Evolutionary conservation across 2,888 invertebrate genomes (phyloP).

Genomic region (Malachius bipustulatus): DNA sequence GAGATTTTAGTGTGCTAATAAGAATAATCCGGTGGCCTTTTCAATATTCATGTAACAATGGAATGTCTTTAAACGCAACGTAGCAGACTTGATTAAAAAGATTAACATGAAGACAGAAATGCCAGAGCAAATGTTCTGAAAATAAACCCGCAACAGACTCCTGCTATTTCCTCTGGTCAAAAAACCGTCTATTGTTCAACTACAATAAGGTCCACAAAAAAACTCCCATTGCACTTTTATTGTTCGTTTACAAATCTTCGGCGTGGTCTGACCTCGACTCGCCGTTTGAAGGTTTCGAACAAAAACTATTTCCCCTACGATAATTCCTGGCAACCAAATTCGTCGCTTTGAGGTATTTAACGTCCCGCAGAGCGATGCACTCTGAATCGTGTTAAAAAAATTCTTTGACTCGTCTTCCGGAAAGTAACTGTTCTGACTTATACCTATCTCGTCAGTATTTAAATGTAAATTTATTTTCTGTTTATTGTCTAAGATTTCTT

Average conservation of each 20-base stretch:
- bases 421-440: conserved; percentile 33
- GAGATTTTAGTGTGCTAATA: too few species aligned
- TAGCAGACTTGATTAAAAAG: conserved; percentile 20
- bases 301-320: conserved; percentile 31
- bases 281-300: conserved; percentile 23
- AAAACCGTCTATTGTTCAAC: conserved; percentile 23
- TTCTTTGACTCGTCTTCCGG: conserved; percentile 18
- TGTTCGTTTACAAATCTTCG: conserved; percentile 14
- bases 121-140: neutral
- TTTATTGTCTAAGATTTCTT: too few species aligned
- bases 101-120: conserved; percentile 4
- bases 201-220: conserved; percentile 25
- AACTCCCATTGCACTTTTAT: conserved; percentile 23
- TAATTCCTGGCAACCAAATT: conserved; percentile 29
- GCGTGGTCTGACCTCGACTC: conserved; percentile 6
- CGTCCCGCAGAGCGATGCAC: conserved; percentile 30
- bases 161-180: conserved; percentile 23
- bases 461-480: too few species aligned
- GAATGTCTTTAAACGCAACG: too few species aligned
- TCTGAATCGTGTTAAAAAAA: conserved; percentile 29
- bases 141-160: neutral
- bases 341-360: conserved; percentile 29
- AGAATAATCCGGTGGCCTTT: too few species aligned
- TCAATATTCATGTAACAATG: too few species aligned
- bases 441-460: too few species aligned